Evolutionary conservation across 1,140 invertebrate genomes (phyloP).

Genomic region (Bombus terrestris): DNA sequence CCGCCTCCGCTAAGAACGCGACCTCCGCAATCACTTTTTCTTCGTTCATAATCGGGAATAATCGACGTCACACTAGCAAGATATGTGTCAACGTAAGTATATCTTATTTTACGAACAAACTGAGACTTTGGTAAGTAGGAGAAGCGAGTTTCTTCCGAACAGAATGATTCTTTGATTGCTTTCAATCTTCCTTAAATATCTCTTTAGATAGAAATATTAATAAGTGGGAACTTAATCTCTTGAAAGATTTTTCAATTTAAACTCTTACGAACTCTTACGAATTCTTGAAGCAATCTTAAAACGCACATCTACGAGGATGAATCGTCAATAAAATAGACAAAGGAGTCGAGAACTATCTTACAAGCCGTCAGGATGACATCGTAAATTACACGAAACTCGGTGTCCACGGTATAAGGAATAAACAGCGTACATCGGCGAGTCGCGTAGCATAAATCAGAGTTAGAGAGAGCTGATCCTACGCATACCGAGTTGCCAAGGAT

Average conservation of each 20-base stretch:
- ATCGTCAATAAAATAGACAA: slow-evolving; percentile 25
- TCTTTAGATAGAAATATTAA: too few relatives aligned
- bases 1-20: slow-evolving; percentile 54
- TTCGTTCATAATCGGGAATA: slow-evolving; percentile 3
- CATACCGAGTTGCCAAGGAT: slow-evolving; percentile 55
- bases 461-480: slow-evolving; percentile 72
- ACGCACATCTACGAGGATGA: not conserved
- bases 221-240: too few relatives aligned
- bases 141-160: too few relatives aligned
- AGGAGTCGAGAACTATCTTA: not conserved
- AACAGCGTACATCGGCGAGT: slow-evolving; percentile 38
- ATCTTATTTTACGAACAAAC: not conserved
- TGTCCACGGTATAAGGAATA: slow-evolving; percentile 42
- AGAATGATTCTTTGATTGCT: too few relatives aligned
- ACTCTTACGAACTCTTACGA: not conserved
- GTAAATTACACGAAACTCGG: slow-evolving; percentile 65
- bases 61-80: not conserved
- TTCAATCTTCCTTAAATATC: too few relatives aligned
- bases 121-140: too few relatives aligned
- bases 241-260: too few relatives aligned
- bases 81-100: not conserved
- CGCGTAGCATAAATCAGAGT: slow-evolving; percentile 76
- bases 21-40: slow-evolving; percentile 37
- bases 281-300: not conserved
- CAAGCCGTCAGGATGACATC: slow-evolving; percentile 26